Evolutionary conservation across 2,888 invertebrate genomes (phyloP), one percentile per base, ranked within the genome.

Genomic region (Nemurella pictetii): DNA sequence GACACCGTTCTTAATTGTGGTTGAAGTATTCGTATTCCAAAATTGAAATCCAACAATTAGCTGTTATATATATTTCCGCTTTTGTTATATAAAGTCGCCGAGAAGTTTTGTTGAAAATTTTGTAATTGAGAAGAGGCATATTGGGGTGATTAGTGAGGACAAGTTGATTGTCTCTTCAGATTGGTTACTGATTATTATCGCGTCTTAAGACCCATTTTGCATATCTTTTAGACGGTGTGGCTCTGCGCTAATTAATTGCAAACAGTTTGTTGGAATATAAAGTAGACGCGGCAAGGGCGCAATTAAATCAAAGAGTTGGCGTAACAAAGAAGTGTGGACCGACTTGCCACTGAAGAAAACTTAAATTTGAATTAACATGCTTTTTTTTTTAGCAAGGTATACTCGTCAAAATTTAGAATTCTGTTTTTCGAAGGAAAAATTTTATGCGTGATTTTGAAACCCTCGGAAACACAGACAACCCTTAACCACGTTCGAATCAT

Each of bases 1-100:
- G 80, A 80, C 80, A 35, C 35, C 80, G 80, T 80, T 80, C 80
- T 80, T 80, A 80, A 80, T 80, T 80, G 80, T 80, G 80, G 80
- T 35, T n/a, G 32, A 80, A 35, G 32, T 80, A 35, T 80, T 80
- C 80, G 32, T 20, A 80, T 35, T 80, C 80, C 30, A 80, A 80
- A 80, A 29, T 80, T 32, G 80, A 80, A 80, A 80, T 80, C 80
- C 80, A 80, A 30, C 80, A 80, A 80, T 80, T 80, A 80, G 80
- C n/a, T 28, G 9, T 77, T 27, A 77, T 27, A 27, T 12, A 74
- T n/a, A n/a, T 28, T 15, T 80, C 80, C n/a, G n/a, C 80, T 80
- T 36, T 80, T 36, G 80, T n/a, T n/a, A n/a, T 80, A 12, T 55
- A 55, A 55, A 55, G 55, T 20, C 9, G 20, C 55, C 30, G 35